Evolutionary conservation across 2,888 invertebrate genomes (phyloP).

Genomic region (Polydrusus pterygomalis): DNA sequence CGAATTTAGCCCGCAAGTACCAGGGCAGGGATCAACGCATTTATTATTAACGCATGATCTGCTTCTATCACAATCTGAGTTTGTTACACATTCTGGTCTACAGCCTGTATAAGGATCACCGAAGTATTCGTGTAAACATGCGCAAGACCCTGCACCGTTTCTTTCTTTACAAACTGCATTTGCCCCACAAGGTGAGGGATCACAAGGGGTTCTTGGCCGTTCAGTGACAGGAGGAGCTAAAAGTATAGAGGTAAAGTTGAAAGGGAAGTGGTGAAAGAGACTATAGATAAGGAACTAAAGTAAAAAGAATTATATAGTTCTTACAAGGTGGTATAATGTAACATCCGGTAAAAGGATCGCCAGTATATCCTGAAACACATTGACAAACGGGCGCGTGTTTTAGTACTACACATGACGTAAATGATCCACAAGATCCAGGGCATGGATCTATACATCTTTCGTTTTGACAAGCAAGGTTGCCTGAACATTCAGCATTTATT

Average conservation of each 20-base stretch:
- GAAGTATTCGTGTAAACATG: slow-evolving; percentile 78
- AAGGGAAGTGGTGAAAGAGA: slow-evolving; percentile 22
- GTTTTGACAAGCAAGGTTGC: slow-evolving; percentile 85
- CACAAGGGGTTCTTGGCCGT: slow-evolving; percentile 74
- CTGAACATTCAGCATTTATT: slow-evolving; percentile 83
- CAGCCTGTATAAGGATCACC: slow-evolving; percentile 81
- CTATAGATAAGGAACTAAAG: slow-evolving; percentile 11
- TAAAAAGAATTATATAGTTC: slow-evolving; percentile 61
- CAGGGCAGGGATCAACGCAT: slow-evolving; percentile 77
- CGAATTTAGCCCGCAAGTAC: slow-evolving; percentile 77
- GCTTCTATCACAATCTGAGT: slow-evolving; percentile 78
- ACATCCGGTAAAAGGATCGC: slow-evolving; percentile 79
- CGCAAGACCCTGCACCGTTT: slow-evolving; percentile 79
- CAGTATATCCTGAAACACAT: slow-evolving; percentile 82
- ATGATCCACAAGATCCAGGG: slow-evolving; percentile 83
- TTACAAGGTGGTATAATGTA: slow-evolving; percentile 76
- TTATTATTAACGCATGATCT: slow-evolving; percentile 81
- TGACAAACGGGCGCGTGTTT: slow-evolving; percentile 87
- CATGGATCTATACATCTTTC: slow-evolving; percentile 88
- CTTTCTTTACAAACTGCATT: slow-evolving; percentile 80
- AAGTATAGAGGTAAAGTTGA: slow-evolving; percentile 58
- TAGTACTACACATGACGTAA: slow-evolving; percentile 83
- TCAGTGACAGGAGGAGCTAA: slow-evolving; percentile 73
- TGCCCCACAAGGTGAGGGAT: slow-evolving; percentile 80
- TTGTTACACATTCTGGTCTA: slow-evolving; percentile 80